Evolutionary conservation across 2,797 vertebrate genomes (phyloP).

Genomic region (Eulemur mongoz): DNA sequence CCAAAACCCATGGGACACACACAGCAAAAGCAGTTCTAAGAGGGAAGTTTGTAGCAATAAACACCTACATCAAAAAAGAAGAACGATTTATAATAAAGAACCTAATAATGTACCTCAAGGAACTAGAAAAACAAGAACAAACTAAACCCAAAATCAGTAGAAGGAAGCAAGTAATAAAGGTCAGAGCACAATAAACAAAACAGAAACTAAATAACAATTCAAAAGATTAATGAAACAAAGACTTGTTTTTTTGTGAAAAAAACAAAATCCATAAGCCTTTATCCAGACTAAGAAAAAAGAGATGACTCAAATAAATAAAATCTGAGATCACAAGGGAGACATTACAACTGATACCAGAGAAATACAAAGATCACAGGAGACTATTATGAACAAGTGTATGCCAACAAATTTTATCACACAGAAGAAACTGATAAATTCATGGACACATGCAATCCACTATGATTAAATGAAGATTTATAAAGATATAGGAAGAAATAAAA

Average conservation of each 20-base stretch:
- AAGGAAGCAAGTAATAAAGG: background rate
- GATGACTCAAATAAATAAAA: background rate
- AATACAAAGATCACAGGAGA: background rate
- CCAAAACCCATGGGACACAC: background rate
- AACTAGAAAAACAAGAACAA: background rate
- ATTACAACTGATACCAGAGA: background rate
- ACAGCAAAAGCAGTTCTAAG: background rate
- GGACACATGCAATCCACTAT: background rate
- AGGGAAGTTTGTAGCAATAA: background rate
- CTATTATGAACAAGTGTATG: background rate
- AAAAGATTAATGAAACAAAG: background rate
- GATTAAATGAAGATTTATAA: background rate
- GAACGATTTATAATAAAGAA: background rate
- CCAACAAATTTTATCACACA: background rate
- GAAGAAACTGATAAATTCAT: background rate
- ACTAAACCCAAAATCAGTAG: background rate
- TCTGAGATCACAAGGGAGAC: background rate
- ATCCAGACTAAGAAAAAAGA: background rate
- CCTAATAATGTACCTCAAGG: background rate
- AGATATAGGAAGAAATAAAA: background rate
- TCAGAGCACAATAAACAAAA: background rate
- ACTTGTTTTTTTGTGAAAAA: background rate
- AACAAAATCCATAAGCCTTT: background rate
- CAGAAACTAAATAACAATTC: background rate
- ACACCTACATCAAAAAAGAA: background rate